phyloP scores from a whole-genome alignment of 2,113 vertebrate genomes.

The Pygoscelis adeliae region DNA sequence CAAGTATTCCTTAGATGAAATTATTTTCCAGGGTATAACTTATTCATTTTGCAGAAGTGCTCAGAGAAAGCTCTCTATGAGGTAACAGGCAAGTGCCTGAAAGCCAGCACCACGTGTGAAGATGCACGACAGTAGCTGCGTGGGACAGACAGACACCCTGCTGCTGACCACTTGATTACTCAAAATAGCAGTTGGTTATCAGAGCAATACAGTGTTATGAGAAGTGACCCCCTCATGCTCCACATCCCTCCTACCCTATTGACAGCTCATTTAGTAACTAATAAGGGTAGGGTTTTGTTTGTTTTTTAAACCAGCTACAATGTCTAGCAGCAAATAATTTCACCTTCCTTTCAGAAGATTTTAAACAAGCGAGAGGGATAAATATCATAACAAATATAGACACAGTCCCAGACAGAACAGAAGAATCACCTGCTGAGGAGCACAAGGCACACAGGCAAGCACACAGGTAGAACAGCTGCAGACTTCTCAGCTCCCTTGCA shows the following conservation, averaged over 20 bases:
- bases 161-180: background rate
- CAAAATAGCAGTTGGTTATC: background rate
- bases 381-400: background rate
- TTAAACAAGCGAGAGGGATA: background rate
- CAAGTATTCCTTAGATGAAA: background rate
- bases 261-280: background rate
- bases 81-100: background rate
- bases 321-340: background rate
- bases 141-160: background rate
- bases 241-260: background rate
- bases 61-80: background rate
- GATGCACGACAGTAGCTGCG: background rate
- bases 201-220: accelerated
- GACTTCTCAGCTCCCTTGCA: conserved; percentile 31
- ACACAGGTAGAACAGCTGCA: conserved; percentile 67
- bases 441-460: conserved; percentile 72
- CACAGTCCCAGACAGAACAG: background rate
- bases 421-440: conserved; percentile 73
- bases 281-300: background rate
- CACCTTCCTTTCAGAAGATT: background rate
- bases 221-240: background rate
- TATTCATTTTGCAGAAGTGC: background rate
- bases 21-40: background rate
- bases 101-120: accelerated
- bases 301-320: background rate